phyloP scores from a whole-genome alignment of 1,140 invertebrate species.

The Solenopsis fugax region DNA sequence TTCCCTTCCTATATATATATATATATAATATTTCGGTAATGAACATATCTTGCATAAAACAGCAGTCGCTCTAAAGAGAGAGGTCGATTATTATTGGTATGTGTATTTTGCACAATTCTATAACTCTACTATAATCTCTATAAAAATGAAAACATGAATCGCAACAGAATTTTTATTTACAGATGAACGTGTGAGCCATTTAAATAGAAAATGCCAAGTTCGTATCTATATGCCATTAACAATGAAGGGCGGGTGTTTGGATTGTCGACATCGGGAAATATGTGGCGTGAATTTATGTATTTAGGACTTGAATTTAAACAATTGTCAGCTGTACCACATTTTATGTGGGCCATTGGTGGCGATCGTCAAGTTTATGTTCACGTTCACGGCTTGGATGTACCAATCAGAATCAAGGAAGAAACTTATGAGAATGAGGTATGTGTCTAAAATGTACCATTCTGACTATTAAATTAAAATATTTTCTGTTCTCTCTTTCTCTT shows the following conservation, averaged over 20 bases:
- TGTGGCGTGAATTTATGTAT: slow-evolving; percentile 95
- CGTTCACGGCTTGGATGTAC: slow-evolving; percentile 95
- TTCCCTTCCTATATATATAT: no score
- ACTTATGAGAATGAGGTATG: slow-evolving; percentile 96
- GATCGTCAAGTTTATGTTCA: slow-evolving; percentile 97
- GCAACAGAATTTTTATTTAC: neutral
- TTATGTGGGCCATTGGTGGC: slow-evolving; percentile 96
- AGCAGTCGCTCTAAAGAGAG: neutral
- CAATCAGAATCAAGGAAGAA: slow-evolving; percentile 95
- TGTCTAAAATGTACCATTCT: neutral
- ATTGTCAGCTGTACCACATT: slow-evolving; percentile 93
- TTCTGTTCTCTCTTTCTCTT: no score
- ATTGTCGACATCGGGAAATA: slow-evolving; percentile 91
- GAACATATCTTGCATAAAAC: neutral
- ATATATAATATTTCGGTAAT: no score
- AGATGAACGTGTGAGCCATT: neutral
- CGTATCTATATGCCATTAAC: slow-evolving; percentile 94
- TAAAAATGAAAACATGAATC: neutral
- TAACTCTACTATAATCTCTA: neutral
- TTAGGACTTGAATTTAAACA: slow-evolving; percentile 95
- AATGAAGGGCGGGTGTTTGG: slow-evolving; percentile 95
- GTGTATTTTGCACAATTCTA: neutral
- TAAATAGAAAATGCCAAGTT: slow-evolving; percentile 89
- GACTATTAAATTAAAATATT: neutral
- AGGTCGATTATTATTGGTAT: no score